Evolutionary conservation across 2,888 invertebrate genomes (phyloP).

Genomic region (Catocala fraxini): DNA sequence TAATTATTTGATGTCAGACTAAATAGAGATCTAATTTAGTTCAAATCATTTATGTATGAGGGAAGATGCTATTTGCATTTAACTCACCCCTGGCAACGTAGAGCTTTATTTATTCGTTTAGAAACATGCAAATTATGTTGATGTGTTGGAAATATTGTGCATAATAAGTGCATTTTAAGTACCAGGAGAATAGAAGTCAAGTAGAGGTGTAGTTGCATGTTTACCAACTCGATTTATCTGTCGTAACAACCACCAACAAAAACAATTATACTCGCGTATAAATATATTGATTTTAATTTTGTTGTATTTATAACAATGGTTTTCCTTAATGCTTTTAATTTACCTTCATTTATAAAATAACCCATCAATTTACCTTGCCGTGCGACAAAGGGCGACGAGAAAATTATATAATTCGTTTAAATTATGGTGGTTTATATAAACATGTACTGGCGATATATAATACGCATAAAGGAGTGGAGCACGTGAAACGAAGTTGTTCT

Average conservation of each 20-base stretch:
- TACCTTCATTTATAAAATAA: too few relatives aligned
- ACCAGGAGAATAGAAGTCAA: conserved; percentile 15
- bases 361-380: background rate
- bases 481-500: conserved; percentile 9
- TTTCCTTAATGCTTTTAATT: too few relatives aligned
- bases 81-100: conserved; percentile 7
- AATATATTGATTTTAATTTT: too few relatives aligned
- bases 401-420: conserved; percentile 5
- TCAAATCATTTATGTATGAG: conserved; percentile 40
- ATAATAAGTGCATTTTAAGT: conserved; percentile 12
- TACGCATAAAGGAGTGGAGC: background rate
- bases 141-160: conserved; percentile 16
- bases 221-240: background rate
- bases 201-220: background rate
- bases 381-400: background rate
- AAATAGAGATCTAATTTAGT: conserved; percentile 30
- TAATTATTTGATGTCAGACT: conserved; percentile 41
- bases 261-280: too few relatives aligned
- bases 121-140: conserved; percentile 14
- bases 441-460: conserved; percentile 4
- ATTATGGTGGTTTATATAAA: conserved; percentile 3
- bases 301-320: too few relatives aligned
- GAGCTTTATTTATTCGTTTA: conserved; percentile 8
- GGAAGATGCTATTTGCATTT: conserved; percentile 37
- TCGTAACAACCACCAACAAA: too few relatives aligned